A percentile compares a stretch with the other conserved stretches of the same genome.
These are phyloP conservation scores for Holocentrus rufus DNA, from an alignment of 2,797 vertebrate genomes.

Conservation along the genomic window DNA sequence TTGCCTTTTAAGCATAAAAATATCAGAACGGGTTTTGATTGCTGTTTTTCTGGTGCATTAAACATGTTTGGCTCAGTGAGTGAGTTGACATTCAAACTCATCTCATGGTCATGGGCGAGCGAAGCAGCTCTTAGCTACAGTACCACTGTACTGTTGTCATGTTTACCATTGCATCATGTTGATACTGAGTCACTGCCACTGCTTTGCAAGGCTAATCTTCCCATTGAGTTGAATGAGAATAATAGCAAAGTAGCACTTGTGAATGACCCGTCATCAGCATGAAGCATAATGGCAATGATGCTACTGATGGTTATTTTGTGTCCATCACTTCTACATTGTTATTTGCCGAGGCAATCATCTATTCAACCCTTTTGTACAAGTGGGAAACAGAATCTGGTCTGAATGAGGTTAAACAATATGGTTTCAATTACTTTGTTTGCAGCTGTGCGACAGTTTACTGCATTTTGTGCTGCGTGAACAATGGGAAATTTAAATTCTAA, in stretches of 20 bases:
- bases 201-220: constrained; percentile 23
- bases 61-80: background rate
- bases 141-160: background rate
- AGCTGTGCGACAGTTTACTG: background rate
- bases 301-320: background rate
- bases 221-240: constrained; percentile 19
- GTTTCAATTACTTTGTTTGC: background rate
- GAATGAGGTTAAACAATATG: background rate
- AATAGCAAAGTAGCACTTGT: constrained; percentile 1
- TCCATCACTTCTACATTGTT: background rate
- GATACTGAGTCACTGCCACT: background rate
- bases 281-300: constrained; percentile 1
- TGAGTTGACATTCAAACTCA: constrained; percentile 9
- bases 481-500: background rate
- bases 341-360: background rate
- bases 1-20: no score
- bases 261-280: constrained; percentile 16
- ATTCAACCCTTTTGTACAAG: background rate
- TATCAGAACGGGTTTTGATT: background rate
- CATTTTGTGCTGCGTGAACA: background rate
- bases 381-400: background rate
- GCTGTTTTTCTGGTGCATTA: background rate
- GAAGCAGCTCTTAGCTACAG: constrained; percentile 10
- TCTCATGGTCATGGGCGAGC: background rate
- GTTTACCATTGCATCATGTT: background rate